These are phyloP conservation scores for Dendrophyllia cribrosa DNA, from an alignment of 64 coral and sea anemone species.

Conservation along the genomic window DNA sequence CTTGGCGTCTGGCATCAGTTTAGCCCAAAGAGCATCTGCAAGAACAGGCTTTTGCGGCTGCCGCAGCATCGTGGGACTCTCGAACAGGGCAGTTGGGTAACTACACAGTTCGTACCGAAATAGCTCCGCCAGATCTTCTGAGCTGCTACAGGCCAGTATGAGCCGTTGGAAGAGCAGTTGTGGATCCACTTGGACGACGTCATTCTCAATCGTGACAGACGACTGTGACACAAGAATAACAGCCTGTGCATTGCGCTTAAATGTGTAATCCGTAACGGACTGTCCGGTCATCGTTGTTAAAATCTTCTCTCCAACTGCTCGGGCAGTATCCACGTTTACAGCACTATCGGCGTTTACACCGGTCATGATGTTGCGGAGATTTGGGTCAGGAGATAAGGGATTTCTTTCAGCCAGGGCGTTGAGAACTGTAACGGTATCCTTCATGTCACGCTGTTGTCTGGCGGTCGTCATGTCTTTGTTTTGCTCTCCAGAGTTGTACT, in stretches of 20 bases:
- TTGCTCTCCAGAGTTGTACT: too few relatives aligned
- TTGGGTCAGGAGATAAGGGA: background rate
- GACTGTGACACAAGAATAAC: constrained; percentile 8
- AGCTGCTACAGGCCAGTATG: background rate
- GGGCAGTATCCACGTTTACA: constrained; percentile 11
- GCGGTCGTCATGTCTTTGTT: background rate
- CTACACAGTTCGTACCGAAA: background rate
- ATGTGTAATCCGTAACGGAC: background rate
- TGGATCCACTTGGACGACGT: background rate
- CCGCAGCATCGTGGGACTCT: constrained; percentile 12
- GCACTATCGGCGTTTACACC: constrained; percentile 1
- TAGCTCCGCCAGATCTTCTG: background rate
- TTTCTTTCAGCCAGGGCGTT: background rate
- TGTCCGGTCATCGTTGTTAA: background rate
- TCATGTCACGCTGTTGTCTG: background rate
- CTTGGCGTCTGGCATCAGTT: background rate
- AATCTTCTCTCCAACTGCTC: background rate
- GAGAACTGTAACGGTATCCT: background rate
- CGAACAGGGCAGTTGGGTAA: background rate
- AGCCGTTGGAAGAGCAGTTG: constrained; percentile 10
- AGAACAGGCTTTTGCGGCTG: constrained; percentile 65
- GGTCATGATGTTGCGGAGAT: constrained; percentile 36
- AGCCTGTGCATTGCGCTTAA: background rate
- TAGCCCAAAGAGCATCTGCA: constrained; percentile 46
- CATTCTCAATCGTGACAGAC: constrained; percentile 5